Evolutionary conservation across 1,140 invertebrate species (phyloP).

Genomic region (Campodea augens): DNA sequence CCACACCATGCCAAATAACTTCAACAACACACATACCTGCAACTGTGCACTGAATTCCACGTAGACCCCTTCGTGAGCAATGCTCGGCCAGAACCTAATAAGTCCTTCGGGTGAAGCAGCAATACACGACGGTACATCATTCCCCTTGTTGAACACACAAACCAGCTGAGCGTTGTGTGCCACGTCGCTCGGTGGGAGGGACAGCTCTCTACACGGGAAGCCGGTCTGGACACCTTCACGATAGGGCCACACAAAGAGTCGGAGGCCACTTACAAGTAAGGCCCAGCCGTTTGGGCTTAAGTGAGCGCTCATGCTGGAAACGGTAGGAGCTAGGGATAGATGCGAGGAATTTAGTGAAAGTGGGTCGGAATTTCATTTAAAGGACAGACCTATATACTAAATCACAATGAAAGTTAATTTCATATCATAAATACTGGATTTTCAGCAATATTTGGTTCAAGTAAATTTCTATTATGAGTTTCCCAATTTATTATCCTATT

Average conservation of each 20-base stretch:
- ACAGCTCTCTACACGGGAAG: constrained; percentile 55
- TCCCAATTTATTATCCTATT: too few relatives aligned
- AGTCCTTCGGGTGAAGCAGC: constrained; percentile 86
- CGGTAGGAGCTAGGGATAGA: constrained; percentile 32
- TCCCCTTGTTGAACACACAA: constrained; percentile 46
- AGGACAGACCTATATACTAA: too few relatives aligned
- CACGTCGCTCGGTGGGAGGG: constrained; percentile 74
- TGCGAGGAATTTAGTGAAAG: too few relatives aligned
- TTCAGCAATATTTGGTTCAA: too few relatives aligned
- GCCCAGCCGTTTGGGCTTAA: constrained; percentile 48
- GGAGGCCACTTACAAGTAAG: constrained; percentile 70
- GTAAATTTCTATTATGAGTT: too few relatives aligned
- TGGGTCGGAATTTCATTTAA: too few relatives aligned
- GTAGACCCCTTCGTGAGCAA: constrained; percentile 71
- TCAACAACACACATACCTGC: constrained; percentile 23
- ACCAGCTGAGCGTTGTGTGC: constrained; percentile 79
- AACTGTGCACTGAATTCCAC: constrained; percentile 66
- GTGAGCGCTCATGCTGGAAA: constrained; percentile 37
- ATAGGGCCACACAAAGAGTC: constrained; percentile 61
- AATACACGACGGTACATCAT: constrained; percentile 60
- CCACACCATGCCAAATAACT: too few relatives aligned
- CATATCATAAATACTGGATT: too few relatives aligned
- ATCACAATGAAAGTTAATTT: too few relatives aligned
- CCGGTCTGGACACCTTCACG: constrained; percentile 21
- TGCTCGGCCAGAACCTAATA: constrained; percentile 73